Base-by-base conservation (phyloP, 2,797 vertebrate species). In the Sebastiscus tertius region DNA sequence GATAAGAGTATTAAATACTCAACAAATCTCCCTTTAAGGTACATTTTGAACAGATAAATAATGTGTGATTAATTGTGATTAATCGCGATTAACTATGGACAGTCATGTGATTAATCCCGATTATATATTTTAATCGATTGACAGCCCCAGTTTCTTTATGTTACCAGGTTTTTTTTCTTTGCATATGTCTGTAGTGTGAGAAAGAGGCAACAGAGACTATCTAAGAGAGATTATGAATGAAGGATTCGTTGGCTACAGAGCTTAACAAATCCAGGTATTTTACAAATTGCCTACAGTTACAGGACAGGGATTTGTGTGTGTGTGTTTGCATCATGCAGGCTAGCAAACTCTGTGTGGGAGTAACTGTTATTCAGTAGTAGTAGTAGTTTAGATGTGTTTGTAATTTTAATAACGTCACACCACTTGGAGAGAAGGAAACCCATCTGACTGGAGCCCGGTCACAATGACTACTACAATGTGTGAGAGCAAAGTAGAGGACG, bases 351-450 rank as follows among this genome's bases (percentile, higher is more conserved):
- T 54, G 12, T 13, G 8, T 69, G 65, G 49, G 24, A 69, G 58
- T 56, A 46, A 12, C 56, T 46, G 39, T 66, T 59, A 49, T 72
- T 20, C 24, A 64, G 75, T 79, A 14, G 42, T 46, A 46, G 42
- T 18, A 29, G 56, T 36, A 54, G 58, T 72, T 72, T 55, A 60
- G 39, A 63, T 68, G 66, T 55, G 66, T 72, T 72, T 77, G 65
- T 46, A 46, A 68, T 64, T 64, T 26, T n/a, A 83, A 75, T 33
- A 81, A 29, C 26, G 52, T 60, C 62, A 24, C 29, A 72, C 12
- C 27, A 31, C 1, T 49, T 46, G 26, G 3, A 65, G 31, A 60
- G 61, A 33, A 46, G 33, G 29, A 26, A 75, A 71, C 55, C 39
- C 29, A 68, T 49, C 16, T 31, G 59, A n/a, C 55, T 67, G 31